Percentiles rank a stretch among this genome's conserved stretches.
phyloP scores from a whole-genome alignment of 2,888 invertebrate species.

The Diabrotica balteata region DNA sequence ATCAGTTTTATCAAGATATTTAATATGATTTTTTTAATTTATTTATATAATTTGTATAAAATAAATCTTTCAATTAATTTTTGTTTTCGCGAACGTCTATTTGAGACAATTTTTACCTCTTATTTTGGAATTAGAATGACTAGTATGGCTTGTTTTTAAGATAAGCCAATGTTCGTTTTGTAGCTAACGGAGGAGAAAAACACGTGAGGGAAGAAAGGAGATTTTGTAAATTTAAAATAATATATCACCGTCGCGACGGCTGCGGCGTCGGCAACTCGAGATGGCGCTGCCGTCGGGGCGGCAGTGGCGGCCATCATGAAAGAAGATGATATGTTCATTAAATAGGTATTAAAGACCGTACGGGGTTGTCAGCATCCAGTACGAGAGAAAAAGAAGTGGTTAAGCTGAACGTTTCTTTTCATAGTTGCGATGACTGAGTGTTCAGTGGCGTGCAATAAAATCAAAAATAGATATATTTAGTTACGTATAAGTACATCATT shows the following conservation, averaged over 20 bases:
- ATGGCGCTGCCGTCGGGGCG: not conserved
- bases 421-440: constrained; percentile 40
- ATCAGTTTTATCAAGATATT: too few relatives aligned
- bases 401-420: constrained; percentile 51
- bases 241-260: constrained; percentile 25
- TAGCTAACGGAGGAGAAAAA: not conserved
- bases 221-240: constrained; percentile 34
- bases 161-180: not conserved
- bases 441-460: constrained; percentile 21
- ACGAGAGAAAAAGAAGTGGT: constrained; percentile 44
- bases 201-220: not conserved
- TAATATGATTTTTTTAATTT: too few relatives aligned
- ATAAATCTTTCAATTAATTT: too few relatives aligned
- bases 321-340: constrained; percentile 49
- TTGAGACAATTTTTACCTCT: too few relatives aligned
- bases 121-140: too few relatives aligned
- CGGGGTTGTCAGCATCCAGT: constrained; percentile 39
- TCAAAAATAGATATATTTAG: too few relatives aligned
- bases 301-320: constrained; percentile 29
- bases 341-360: constrained; percentile 48
- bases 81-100: too few relatives aligned
- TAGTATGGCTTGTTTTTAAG: too few relatives aligned
- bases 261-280: constrained; percentile 10
- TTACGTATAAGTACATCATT: too few relatives aligned
- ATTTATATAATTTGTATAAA: too few relatives aligned